Evolutionary conservation across 2,113 vertebrate genomes (phyloP).

Genomic region (Hucho hucho): DNA sequence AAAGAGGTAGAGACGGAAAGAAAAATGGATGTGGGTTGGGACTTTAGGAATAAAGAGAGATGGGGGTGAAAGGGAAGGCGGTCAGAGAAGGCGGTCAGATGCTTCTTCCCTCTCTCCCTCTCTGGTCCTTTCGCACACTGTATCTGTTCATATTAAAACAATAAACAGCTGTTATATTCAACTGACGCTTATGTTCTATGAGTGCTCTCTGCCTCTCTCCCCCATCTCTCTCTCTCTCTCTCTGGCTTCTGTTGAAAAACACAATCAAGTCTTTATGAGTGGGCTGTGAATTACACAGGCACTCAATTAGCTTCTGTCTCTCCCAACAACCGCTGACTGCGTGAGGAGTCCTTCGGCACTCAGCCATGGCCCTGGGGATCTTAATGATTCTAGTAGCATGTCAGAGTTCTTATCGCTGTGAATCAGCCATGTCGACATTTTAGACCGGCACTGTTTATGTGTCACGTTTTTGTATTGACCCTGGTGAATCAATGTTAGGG

Average conservation of each 20-base stretch:
- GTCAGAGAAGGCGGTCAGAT: constrained; percentile 31
- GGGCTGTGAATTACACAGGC: constrained; percentile 15
- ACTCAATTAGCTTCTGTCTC: constrained; percentile 32
- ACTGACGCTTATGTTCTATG: not conserved
- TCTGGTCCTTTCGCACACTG: not conserved
- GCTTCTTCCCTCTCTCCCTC: not conserved
- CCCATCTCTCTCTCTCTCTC: not conserved
- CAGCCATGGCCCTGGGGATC: not conserved
- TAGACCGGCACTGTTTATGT: not conserved
- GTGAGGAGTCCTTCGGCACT: not conserved
- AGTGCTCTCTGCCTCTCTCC: not conserved
- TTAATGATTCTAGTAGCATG: not conserved
- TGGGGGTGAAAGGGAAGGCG: constrained; percentile 34
- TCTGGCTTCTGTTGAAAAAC: not conserved
- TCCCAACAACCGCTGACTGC: constrained; percentile 4
- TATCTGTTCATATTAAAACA: constrained; percentile 13
- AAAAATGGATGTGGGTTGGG: not conserved
- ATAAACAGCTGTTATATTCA: constrained; percentile 1
- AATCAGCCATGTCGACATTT: constrained; percentile 5
- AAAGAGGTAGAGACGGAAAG: not conserved
- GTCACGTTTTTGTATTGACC: not conserved
- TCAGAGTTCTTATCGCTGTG: not conserved
- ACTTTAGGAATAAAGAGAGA: constrained; percentile 28
- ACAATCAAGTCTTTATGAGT: constrained; percentile 45
- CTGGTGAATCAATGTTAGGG: not conserved